Evolutionary conservation across 2,888 invertebrate genomes (phyloP).

Genomic region (Chelonus formosanus): DNA sequence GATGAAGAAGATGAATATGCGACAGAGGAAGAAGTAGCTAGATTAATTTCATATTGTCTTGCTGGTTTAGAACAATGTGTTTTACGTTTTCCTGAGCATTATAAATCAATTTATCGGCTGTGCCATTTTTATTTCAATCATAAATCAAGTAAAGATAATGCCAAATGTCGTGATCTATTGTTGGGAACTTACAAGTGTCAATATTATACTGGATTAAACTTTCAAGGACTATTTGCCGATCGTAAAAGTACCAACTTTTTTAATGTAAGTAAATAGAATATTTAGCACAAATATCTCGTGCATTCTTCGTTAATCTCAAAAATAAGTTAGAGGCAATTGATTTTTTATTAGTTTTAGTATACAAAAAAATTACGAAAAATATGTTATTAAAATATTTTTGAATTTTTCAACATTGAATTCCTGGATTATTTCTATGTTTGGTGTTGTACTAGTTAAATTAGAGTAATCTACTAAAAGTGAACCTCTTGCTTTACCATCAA

Average conservation of each 20-base stretch:
- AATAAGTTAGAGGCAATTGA: too few relatives aligned
- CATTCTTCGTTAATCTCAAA: too few relatives aligned
- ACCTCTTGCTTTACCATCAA: constrained; percentile 47
- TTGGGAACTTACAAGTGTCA: constrained; percentile 75
- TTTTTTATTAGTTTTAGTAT: neutral
- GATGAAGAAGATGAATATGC: constrained; percentile 53
- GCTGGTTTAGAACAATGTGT: constrained; percentile 86
- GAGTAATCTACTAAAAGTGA: constrained; percentile 48
- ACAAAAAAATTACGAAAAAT: constrained; percentile 18
- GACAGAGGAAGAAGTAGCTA: constrained; percentile 69
- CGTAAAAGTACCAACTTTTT: constrained; percentile 88
- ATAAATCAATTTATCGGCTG: constrained; percentile 89
- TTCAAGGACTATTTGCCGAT: constrained; percentile 86
- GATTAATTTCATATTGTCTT: constrained; percentile 75
- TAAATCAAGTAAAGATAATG: constrained; percentile 74
- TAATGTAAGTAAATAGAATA: constrained; percentile 70
- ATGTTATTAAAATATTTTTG: constrained; percentile 30
- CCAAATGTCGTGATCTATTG: constrained; percentile 77
- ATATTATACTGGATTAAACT: constrained; percentile 69
- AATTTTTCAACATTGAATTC: constrained; percentile 36
- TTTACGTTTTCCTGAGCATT: constrained; percentile 87
- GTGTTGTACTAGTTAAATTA: constrained; percentile 34
- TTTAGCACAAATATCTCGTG: too few relatives aligned
- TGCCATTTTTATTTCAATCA: constrained; percentile 84
- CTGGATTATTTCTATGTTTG: constrained; percentile 45